Conservation (phyloP, 1,140 invertebrate genomes). For the Sycophila sp. region DNA sequence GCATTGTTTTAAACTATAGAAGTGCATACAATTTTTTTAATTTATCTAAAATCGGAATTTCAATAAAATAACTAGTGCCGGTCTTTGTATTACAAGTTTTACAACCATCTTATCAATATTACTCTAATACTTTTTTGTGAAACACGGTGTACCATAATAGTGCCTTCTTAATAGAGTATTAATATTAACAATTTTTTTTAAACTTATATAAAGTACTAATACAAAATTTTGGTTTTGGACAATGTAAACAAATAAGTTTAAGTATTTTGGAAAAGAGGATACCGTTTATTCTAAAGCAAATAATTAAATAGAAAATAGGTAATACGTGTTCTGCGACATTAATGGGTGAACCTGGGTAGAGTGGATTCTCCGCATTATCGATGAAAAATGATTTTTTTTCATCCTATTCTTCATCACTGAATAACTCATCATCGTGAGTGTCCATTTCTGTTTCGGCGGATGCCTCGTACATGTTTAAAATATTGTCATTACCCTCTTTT, state of each 20-base stretch:
- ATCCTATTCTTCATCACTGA: not conserved
- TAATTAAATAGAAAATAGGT: not conserved
- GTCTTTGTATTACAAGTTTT: not conserved
- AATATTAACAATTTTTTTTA: not conserved
- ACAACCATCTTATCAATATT: not conserved
- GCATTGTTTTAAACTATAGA: not conserved
- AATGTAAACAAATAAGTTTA: not conserved
- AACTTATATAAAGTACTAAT: not conserved
- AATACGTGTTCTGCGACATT: not conserved
- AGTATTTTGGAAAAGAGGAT: not conserved
- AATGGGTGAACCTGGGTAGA: not conserved
- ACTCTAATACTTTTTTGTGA: not conserved
- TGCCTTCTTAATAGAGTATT: not conserved
- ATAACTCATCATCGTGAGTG: too few species aligned
- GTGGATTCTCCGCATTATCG: not conserved
- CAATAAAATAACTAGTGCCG: not conserved
- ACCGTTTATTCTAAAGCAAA: not conserved
- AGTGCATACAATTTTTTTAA: not conserved
- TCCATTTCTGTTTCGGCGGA: too few species aligned
- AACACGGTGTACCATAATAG: not conserved
- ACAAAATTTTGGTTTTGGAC: not conserved
- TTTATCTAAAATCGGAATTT: not conserved
- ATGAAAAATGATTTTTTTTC: not conserved
- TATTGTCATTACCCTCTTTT: too few species aligned
- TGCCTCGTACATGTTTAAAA: too few species aligned